Conservation (phyloP, 1,140 invertebrate species). For the Archivesica marissinica region DNA sequence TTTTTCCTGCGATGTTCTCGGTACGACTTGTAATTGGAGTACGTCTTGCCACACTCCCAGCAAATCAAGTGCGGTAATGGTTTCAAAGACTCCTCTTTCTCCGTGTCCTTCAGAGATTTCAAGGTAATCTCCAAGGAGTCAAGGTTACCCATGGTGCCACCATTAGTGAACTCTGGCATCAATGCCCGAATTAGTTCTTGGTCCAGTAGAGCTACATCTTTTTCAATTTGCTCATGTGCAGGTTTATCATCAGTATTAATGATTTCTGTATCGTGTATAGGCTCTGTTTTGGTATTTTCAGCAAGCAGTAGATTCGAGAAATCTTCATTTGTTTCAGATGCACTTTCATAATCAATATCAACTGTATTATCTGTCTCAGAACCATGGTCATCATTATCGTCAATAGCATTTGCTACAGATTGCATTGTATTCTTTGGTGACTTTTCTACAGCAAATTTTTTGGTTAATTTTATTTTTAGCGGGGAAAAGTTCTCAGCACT, state of each 20-base stretch:
- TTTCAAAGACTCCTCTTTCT: neutral
- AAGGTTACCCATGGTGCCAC: neutral
- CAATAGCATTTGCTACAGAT: neutral
- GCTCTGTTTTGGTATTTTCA: neutral
- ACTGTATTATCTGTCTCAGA: slow-evolving; percentile 45
- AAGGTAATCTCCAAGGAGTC: neutral
- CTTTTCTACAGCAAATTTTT: slow-evolving; percentile 26
- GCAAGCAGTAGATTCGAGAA: neutral
- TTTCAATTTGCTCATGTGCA: neutral
- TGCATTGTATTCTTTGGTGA: neutral
- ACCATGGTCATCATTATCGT: slow-evolving; percentile 1
- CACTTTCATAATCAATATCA: slow-evolving; percentile 44
- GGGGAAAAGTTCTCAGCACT: slow-evolving; percentile 51
- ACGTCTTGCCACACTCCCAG: slow-evolving; percentile 55
- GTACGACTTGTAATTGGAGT: slow-evolving; percentile 56
- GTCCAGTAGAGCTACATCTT: slow-evolving; percentile 40
- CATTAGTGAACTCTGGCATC: slow-evolving; percentile 20
- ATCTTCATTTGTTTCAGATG: neutral
- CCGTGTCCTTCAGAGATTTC: neutral
- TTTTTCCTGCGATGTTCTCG: slow-evolving; percentile 58
- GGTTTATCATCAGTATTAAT: neutral
- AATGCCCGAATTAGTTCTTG: slow-evolving; percentile 44
- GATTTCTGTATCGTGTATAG: too few relatives aligned
- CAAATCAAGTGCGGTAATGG: slow-evolving; percentile 29
- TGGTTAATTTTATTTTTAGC: slow-evolving; percentile 53